Evolutionary conservation across 2,797 vertebrate species (phyloP).

Genomic region (Poeciliopsis infans): DNA sequence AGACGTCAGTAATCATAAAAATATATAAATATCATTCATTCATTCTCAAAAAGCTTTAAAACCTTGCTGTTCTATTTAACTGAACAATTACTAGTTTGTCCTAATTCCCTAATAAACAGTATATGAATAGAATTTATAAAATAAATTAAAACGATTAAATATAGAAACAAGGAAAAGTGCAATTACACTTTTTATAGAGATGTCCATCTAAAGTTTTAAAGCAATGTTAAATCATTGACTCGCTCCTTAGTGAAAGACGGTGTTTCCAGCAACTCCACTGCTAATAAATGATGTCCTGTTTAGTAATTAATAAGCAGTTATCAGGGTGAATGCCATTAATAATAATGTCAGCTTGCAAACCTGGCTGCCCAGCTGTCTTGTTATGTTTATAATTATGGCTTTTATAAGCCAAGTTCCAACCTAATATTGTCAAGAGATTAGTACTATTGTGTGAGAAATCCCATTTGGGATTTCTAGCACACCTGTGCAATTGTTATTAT

Average conservation of each 20-base stretch:
- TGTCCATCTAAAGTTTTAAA: not conserved
- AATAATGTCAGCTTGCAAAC: slow-evolving; percentile 30
- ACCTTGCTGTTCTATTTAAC: not conserved
- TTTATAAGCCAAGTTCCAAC: slow-evolving; percentile 20
- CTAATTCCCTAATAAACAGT: not conserved
- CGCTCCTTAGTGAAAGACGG: slow-evolving; percentile 5
- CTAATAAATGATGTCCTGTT: slow-evolving; percentile 43
- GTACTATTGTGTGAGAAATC: slow-evolving; percentile 13
- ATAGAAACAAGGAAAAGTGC: not conserved
- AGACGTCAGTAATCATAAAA: not conserved
- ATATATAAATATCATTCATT: not conserved
- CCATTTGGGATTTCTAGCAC: not conserved
- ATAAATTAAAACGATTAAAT: not conserved
- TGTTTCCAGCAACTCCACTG: slow-evolving; percentile 11
- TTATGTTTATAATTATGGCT: slow-evolving; percentile 7
- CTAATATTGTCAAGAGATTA: slow-evolving; percentile 17
- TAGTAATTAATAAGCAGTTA: slow-evolving; percentile 49
- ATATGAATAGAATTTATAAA: not conserved
- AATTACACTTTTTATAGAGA: not conserved
- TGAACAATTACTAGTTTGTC: not conserved
- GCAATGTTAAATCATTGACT: not conserved
- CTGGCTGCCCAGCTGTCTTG: slow-evolving; percentile 25
- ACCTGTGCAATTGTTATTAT: not conserved
- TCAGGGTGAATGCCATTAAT: slow-evolving; percentile 36
- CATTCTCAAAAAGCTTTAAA: not conserved